These are phyloP conservation scores for Eurosta solidaginis DNA, from an alignment of 1,140 invertebrate genomes.

Conservation along the genomic window DNA sequence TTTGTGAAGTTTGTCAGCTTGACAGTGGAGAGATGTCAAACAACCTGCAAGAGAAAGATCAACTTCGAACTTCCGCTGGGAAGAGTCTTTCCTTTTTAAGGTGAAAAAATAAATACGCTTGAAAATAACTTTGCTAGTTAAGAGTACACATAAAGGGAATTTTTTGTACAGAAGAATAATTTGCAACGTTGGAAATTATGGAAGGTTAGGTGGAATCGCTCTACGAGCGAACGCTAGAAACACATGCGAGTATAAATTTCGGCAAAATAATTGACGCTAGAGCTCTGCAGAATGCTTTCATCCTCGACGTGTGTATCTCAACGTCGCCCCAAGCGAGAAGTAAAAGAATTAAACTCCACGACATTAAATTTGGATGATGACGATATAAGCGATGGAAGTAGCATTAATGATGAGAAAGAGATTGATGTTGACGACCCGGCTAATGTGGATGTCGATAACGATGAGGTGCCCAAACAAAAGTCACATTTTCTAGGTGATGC, in stretches of 20 bases:
- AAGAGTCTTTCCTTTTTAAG: too few species aligned
- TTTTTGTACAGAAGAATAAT: too few species aligned
- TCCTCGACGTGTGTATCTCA: background rate
- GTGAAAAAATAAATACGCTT: too few species aligned
- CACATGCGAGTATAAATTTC: background rate
- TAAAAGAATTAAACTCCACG: background rate
- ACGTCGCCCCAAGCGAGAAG: background rate
- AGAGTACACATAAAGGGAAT: too few species aligned
- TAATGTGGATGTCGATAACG: conserved; percentile 33
- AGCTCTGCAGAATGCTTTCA: too few species aligned
- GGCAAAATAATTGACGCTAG: background rate
- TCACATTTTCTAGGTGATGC: conserved; percentile 68
- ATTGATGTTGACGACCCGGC: conserved; percentile 29
- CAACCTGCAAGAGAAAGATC: too few species aligned
- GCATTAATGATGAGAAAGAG: conserved; percentile 25
- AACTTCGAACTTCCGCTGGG: too few species aligned
- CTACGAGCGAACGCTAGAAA: background rate
- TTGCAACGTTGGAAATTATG: background rate
- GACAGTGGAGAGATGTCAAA: too few species aligned
- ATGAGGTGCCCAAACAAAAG: conserved; percentile 58
- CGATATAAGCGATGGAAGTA: background rate
- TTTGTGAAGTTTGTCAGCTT: too few species aligned
- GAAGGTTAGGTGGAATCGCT: background rate
- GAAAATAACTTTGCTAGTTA: too few species aligned
- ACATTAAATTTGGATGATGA: conserved; percentile 33